A percentile compares a stretch with the other conserved stretches of the same genome.
phyloP scores from a whole-genome alignment of 2,888 invertebrate genomes.

The Pristionchus entomophagus region DNA sequence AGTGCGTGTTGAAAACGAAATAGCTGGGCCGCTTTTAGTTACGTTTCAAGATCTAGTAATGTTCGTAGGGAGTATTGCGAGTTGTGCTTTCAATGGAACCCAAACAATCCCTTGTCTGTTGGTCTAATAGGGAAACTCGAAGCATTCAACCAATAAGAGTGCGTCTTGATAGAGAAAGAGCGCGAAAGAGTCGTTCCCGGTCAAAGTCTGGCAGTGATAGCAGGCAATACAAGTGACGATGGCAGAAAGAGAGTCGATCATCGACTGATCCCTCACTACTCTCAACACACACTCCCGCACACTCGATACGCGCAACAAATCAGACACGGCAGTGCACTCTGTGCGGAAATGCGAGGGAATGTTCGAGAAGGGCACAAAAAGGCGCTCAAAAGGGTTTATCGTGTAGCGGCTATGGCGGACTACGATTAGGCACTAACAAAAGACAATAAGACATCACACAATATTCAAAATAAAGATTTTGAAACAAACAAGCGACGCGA shows the following conservation, averaged over 20 bases:
- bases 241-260: constrained; percentile 2
- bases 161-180: no score
- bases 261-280: constrained; percentile 9
- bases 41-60: no score
- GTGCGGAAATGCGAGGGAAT: neutral
- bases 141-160: no score
- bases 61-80: no score
- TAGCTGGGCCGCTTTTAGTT: no score
- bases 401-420: neutral
- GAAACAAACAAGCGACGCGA: neutral
- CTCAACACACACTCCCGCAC: constrained; percentile 5
- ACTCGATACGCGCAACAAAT: neutral
- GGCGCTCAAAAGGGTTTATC: neutral
- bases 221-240: neutral
- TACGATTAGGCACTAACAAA: neutral
- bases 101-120: no score
- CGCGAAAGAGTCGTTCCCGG: no score
- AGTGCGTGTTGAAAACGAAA: neutral
- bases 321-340: neutral
- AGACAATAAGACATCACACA: neutral
- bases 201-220: neutral
- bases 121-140: no score
- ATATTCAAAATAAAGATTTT: neutral
- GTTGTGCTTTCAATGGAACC: no score
- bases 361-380: neutral